phyloP scores from a whole-genome alignment of 2,888 invertebrate genomes.

The Parelbella ahira region DNA sequence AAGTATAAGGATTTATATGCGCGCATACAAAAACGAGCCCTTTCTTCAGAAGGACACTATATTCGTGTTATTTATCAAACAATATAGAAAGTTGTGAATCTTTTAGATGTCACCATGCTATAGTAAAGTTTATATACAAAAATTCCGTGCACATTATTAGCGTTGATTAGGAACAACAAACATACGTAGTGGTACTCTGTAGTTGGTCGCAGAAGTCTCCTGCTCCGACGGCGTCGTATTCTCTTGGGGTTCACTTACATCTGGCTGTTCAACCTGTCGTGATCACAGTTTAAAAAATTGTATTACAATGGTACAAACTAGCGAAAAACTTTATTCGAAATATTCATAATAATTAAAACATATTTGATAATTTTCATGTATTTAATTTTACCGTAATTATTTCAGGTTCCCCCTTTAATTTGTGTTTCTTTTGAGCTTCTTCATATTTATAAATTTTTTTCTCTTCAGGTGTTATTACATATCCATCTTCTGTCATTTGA shows the following conservation, averaged over 20 bases:
- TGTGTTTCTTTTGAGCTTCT: constrained; percentile 75
- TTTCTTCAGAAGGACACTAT: too few relatives aligned
- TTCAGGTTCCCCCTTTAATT: constrained; percentile 53
- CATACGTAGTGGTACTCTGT: constrained; percentile 59
- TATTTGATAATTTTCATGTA: too few relatives aligned
- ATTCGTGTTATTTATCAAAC: too few relatives aligned
- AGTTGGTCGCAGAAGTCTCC: constrained; percentile 62
- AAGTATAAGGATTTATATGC: too few relatives aligned
- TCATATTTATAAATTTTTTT: constrained; percentile 66
- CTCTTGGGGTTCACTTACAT: constrained; percentile 29
- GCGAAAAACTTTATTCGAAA: too few relatives aligned
- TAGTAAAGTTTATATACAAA: too few relatives aligned
- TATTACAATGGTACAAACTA: not conserved
- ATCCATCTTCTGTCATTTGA: constrained; percentile 47
- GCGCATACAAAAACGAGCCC: too few relatives aligned
- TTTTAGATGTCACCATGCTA: too few relatives aligned
- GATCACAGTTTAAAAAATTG: not conserved
- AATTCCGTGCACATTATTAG: too few relatives aligned
- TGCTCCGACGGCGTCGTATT: constrained; percentile 49
- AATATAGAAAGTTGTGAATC: too few relatives aligned
- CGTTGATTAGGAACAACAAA: not conserved
- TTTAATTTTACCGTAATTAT: constrained; percentile 24
- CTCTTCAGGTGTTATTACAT: constrained; percentile 47
- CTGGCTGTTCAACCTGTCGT: constrained; percentile 7
- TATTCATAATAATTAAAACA: too few relatives aligned